Percentiles rank a stretch among this genome's conserved stretches.
Evolutionary conservation across 2,888 invertebrate genomes (phyloP).

Genomic region (Anodontia alba): DNA sequence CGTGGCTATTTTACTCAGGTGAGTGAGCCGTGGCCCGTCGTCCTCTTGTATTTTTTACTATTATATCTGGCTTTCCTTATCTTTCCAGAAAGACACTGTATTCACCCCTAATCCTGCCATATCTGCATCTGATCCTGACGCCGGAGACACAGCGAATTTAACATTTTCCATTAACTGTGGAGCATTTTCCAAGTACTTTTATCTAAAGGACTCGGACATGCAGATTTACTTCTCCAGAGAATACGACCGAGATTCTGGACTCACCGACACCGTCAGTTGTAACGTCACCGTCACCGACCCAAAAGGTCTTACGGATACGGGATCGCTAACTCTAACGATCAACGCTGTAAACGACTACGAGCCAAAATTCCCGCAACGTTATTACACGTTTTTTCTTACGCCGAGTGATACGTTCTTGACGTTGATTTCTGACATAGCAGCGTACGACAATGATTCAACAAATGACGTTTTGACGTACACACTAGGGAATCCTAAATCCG

Average conservation of each 20-base stretch:
- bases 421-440: constrained; percentile 34
- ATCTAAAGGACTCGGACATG: constrained; percentile 14
- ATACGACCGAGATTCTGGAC: constrained; percentile 54
- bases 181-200: constrained; percentile 50
- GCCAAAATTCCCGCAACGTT: constrained; percentile 42
- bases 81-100: constrained; percentile 17
- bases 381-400: constrained; percentile 39
- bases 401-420: constrained; percentile 38
- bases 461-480: constrained; percentile 33
- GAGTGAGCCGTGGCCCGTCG: too few relatives aligned
- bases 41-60: too few relatives aligned
- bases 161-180: constrained; percentile 48
- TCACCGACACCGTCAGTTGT: constrained; percentile 39
- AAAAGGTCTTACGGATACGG: constrained; percentile 31
- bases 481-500: constrained; percentile 12
- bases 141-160: background rate
- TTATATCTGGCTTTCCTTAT: too few relatives aligned
- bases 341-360: constrained; percentile 45
- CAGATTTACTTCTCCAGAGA: constrained; percentile 47
- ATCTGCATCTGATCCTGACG: constrained; percentile 26
- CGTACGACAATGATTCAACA: constrained; percentile 41
- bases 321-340: constrained; percentile 27
- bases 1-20: too few relatives aligned
- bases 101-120: constrained; percentile 33
- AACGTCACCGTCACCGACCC: constrained; percentile 41